A percentile compares a stretch with the other conserved stretches of the same genome.
phyloP scores from a whole-genome alignment of 2,888 invertebrate species.

The Leptothorax acervorum region DNA sequence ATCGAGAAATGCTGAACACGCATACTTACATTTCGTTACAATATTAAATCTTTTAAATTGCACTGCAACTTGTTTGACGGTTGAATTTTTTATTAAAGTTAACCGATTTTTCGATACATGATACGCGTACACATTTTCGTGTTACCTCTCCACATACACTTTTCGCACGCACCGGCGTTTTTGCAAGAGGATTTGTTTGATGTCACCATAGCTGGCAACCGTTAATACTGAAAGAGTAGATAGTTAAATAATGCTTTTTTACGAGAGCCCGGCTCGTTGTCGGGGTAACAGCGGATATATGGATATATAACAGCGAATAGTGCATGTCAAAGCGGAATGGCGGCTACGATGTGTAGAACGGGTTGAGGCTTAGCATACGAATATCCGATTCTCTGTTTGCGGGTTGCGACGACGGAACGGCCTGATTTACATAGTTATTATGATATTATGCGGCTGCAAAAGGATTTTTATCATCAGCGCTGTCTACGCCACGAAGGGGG shows the following conservation, averaged over 20 bases:
- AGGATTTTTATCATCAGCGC: slow-evolving; percentile 78
- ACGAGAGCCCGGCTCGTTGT: slow-evolving; percentile 65
- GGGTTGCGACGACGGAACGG: slow-evolving; percentile 69
- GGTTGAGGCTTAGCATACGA: slow-evolving; percentile 79
- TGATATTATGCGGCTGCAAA: slow-evolving; percentile 82
- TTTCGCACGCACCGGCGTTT: slow-evolving; percentile 41
- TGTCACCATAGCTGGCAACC: slow-evolving; percentile 55
- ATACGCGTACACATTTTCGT: background rate
- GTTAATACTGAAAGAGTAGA: slow-evolving; percentile 67
- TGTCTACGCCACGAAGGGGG: slow-evolving; percentile 62
- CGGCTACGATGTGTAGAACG: slow-evolving; percentile 29
- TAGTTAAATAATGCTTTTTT: slow-evolving; percentile 63
- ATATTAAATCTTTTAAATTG: slow-evolving; percentile 11
- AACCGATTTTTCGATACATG: slow-evolving; percentile 27
- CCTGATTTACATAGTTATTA: slow-evolving; percentile 84
- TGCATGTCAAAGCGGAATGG: slow-evolving; percentile 59
- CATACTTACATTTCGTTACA: background rate
- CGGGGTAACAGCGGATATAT: slow-evolving; percentile 56
- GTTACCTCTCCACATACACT: slow-evolving; percentile 13
- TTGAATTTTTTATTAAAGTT: slow-evolving; percentile 33
- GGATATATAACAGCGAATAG: slow-evolving; percentile 1
- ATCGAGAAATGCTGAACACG: background rate
- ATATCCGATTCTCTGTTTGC: slow-evolving; percentile 79
- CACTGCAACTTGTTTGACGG: slow-evolving; percentile 4
- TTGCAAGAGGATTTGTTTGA: slow-evolving; percentile 61